Conservation (phyloP, 64 coral and sea anemone genomes). For the Cladopsammia gracilis region DNA sequence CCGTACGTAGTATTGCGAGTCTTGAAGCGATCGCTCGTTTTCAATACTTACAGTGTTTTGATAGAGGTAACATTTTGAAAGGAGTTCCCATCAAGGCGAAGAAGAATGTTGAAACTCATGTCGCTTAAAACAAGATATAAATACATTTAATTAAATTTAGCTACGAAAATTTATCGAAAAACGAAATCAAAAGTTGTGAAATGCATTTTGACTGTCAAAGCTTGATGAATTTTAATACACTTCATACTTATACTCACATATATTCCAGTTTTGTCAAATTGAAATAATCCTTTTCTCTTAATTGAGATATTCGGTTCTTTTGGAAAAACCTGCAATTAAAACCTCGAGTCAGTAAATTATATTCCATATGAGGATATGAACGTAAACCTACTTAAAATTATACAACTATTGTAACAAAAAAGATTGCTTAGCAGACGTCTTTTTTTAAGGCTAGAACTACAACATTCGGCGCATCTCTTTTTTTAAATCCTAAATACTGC, state of each 20-base stretch:
- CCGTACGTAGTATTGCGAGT: too few relatives aligned
- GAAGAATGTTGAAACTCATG: not conserved
- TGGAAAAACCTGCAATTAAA: not conserved
- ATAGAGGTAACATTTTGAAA: not conserved
- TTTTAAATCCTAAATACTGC: too few relatives aligned
- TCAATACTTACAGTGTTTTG: constrained; percentile 19
- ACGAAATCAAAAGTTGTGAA: not conserved
- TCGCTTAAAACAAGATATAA: not conserved
- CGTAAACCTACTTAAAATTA: too few relatives aligned
- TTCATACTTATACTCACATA: not conserved
- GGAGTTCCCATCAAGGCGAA: not conserved
- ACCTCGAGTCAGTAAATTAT: not conserved
- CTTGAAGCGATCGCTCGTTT: not conserved
- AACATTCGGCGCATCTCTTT: too few relatives aligned
- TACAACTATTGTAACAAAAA: too few relatives aligned
- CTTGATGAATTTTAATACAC: too few relatives aligned
- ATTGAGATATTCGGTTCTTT: constrained; percentile 10
- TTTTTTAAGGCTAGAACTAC: too few relatives aligned
- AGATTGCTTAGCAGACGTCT: too few relatives aligned
- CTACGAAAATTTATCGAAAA: too few relatives aligned
- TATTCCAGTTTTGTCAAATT: not conserved
- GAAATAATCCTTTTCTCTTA: not conserved
- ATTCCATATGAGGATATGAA: not conserved
- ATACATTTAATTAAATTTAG: too few relatives aligned
- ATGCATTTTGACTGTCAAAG: too few relatives aligned